Base-by-base conservation (phyloP, 2,888 invertebrate species). In the Dasypogon diadema region DNA sequence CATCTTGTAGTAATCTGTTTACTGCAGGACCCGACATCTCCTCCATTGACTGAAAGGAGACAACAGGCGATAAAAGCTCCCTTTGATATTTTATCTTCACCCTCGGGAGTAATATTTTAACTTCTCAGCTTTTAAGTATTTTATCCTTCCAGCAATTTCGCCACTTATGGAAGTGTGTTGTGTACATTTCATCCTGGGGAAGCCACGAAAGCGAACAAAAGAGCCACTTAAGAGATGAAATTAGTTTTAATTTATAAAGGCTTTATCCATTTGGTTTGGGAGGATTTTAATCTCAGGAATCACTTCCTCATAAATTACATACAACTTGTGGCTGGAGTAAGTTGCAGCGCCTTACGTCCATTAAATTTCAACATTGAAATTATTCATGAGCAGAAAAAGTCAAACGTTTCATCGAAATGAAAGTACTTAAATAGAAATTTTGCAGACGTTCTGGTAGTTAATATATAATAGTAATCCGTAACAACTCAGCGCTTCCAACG, bases 161-260 rank as follows among this genome's bases (percentile, higher is more conserved):
- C 65, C 65, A 65, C 65, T 65, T 65, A 65, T 65, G 65, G 42
- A 65, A 65, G 24, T 14, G 48, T 46, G 65, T 22, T 48, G 65
- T 42, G 48, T 65, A 65, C 48, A 26, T 46, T 46, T 65, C 22
- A 22, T 46, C 22, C 42, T 10, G 26, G 18, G 37, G 46, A 65
- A 12, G 8, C 48, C 65, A 24, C 65, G 14, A 65, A 65, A 65
- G 37, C 16, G 65, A 48, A 24, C 65, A 65, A 65, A 65, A 65
- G 65, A 22, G 24, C 65, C 65, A 65, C 65, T 65, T 65, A 65
- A 24, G 24, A 26, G 65, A 65, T 65, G 65, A 65, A 65, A 65
- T 65, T 65, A 65, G 65, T 46, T 65, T 65, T 65, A 65, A 65
- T 65, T 65, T 46, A 65, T 48, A 65, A 65, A 21, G 48, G 65